phyloP scores from a whole-genome alignment of 2,113 vertebrate genomes.

The Gambusia affinis region DNA sequence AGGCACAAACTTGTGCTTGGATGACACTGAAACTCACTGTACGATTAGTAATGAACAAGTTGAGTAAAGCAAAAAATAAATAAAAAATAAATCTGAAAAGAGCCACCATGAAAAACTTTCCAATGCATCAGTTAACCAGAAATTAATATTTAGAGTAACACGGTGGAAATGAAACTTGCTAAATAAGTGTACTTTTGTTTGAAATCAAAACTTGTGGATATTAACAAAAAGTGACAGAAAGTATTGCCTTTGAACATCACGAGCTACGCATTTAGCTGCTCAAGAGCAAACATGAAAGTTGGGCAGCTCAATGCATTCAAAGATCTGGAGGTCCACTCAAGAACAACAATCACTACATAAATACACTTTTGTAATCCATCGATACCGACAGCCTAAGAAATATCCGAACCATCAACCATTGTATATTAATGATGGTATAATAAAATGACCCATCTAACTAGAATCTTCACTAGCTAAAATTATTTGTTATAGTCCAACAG shows the following conservation, averaged over 20 bases:
- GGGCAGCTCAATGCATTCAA: not conserved
- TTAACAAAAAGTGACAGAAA: not conserved
- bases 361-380: not conserved
- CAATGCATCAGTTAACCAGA: not conserved
- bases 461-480: slow-evolving; percentile 16
- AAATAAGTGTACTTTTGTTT: not conserved
- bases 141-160: not conserved
- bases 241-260: not conserved
- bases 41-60: not conserved
- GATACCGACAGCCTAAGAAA: not conserved
- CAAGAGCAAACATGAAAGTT: not conserved
- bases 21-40: not conserved
- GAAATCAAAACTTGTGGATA: not conserved
- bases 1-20: not conserved
- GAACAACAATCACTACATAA: not conserved
- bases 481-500: slow-evolving; percentile 29
- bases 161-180: not conserved
- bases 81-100: not conserved
- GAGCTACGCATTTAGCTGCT: not conserved
- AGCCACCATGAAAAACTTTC: not conserved
- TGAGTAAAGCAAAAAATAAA: not conserved
- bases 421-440: slow-evolving; percentile 4
- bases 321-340: not conserved
- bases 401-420: not conserved
- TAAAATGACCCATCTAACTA: slow-evolving; percentile 19